Evolutionary conservation across 2,888 invertebrate genomes (phyloP).

Genomic region (Euspilapteryx auroguttella): DNA sequence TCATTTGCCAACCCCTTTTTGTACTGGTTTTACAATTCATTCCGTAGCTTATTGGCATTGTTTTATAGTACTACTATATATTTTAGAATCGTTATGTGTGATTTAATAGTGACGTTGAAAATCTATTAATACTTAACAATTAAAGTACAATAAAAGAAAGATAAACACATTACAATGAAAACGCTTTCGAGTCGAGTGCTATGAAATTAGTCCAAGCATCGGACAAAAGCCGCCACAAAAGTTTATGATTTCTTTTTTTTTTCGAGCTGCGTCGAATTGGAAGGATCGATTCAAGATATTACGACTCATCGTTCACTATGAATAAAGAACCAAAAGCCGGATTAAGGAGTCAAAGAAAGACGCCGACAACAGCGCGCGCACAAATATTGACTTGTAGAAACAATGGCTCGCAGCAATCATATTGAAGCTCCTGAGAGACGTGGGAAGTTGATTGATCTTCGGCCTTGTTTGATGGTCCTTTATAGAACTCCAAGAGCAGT

Average conservation of each 20-base stretch:
- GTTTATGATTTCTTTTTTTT: constrained; percentile 33
- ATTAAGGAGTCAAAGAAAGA: constrained; percentile 39
- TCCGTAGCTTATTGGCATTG: too few relatives aligned
- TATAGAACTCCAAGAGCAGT: too few relatives aligned
- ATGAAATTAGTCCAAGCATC: constrained; percentile 30
- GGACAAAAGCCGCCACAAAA: constrained; percentile 29
- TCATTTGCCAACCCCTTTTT: neutral
- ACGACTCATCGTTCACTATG: constrained; percentile 47
- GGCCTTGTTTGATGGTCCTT: too few relatives aligned
- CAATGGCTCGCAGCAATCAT: constrained; percentile 23
- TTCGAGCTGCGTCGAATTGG: constrained; percentile 23
- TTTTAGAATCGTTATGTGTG: too few relatives aligned
- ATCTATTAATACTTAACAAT: too few relatives aligned
- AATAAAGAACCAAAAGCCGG: constrained; percentile 40
- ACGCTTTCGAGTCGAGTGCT: constrained; percentile 16
- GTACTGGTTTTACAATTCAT: too few relatives aligned
- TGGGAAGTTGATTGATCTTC: constrained; percentile 39
- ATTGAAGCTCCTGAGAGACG: constrained; percentile 21
- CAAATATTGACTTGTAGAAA: constrained; percentile 61
- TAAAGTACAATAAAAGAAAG: constrained; percentile 23
- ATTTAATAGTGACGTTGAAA: too few relatives aligned
- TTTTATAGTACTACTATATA: too few relatives aligned
- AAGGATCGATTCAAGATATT: constrained; percentile 50
- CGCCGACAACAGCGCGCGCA: constrained; percentile 42
- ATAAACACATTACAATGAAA: too few relatives aligned